These are phyloP conservation scores for Macropodus opercularis DNA, from an alignment of 2,797 vertebrate species.

Conservation along the genomic window DNA sequence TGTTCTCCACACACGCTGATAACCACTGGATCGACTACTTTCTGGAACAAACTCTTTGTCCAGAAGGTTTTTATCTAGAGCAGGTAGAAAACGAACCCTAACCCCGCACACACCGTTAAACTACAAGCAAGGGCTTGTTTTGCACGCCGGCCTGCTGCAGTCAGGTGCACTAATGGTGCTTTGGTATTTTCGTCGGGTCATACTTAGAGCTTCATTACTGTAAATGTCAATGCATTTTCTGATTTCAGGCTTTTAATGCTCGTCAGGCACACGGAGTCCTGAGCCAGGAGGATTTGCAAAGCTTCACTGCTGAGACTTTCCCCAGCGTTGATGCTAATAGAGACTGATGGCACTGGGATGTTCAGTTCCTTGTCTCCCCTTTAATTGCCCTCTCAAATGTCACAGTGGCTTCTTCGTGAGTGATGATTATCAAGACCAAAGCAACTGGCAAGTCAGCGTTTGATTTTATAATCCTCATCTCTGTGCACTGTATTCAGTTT, in stretches of 20 bases:
- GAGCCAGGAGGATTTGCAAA: constrained; percentile 45
- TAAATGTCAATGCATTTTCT: not conserved
- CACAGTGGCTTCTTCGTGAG: constrained; percentile 53
- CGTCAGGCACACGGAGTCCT: constrained; percentile 2
- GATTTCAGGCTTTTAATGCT: constrained; percentile 30
- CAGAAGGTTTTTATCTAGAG: constrained; percentile 8
- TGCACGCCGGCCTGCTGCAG: not conserved
- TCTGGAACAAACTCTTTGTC: constrained; percentile 13
- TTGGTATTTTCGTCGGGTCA: not conserved
- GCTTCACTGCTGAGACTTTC: constrained; percentile 11
- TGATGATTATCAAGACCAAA: constrained; percentile 36
- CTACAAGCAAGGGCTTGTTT: not conserved
- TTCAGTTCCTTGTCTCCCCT: constrained; percentile 41
- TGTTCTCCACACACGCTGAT: constrained; percentile 16
- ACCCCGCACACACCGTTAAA: not conserved
- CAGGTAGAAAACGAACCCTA: constrained; percentile 9
- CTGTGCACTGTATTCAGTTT: constrained; percentile 37
- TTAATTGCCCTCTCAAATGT: constrained; percentile 57
- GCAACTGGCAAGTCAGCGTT: constrained; percentile 34
- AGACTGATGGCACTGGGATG: constrained; percentile 44
- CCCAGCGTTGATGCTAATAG: constrained; percentile 33
- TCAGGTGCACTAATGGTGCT: constrained; percentile 18
- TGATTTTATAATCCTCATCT: constrained; percentile 40
- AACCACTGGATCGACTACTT: constrained; percentile 5
- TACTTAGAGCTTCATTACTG: not conserved